Evolutionary conservation across 2,797 vertebrate species (phyloP).

Genomic region (Pangasius macronema): DNA sequence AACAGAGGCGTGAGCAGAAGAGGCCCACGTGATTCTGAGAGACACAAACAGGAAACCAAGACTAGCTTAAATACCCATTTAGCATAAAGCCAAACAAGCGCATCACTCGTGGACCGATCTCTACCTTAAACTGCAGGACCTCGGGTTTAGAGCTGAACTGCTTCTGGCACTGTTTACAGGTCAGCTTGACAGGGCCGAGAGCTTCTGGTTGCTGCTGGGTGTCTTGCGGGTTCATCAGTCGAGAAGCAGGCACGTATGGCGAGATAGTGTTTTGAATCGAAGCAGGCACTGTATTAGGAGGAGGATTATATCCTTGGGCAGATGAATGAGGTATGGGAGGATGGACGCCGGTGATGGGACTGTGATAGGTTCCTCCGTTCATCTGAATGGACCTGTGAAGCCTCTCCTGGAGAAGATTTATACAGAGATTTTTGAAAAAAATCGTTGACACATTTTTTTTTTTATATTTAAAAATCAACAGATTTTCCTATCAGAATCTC

Average conservation of each 20-base stretch:
- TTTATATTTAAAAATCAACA: neutral
- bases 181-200: conserved; percentile 72
- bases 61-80: neutral
- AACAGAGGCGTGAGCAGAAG: conserved; percentile 71
- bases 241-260: conserved; percentile 55
- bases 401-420: conserved; percentile 36
- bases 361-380: conserved; percentile 33
- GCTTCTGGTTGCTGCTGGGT: conserved; percentile 20
- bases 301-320: neutral
- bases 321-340: conserved; percentile 1
- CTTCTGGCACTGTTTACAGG: conserved; percentile 89
- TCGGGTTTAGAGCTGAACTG: conserved; percentile 87
- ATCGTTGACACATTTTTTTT: neutral
- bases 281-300: conserved; percentile 15
- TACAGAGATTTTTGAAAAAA: neutral
- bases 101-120: neutral
- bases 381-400: conserved; percentile 44
- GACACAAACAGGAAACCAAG: neutral
- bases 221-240: conserved; percentile 62
- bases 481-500: neutral
- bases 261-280: conserved; percentile 28
- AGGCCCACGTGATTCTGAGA: conserved; percentile 68
- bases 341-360: neutral
- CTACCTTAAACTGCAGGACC: conserved; percentile 89
- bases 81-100: neutral